phyloP scores from a whole-genome alignment of 2,888 invertebrate species.

The Drosophila aldrichi region DNA sequence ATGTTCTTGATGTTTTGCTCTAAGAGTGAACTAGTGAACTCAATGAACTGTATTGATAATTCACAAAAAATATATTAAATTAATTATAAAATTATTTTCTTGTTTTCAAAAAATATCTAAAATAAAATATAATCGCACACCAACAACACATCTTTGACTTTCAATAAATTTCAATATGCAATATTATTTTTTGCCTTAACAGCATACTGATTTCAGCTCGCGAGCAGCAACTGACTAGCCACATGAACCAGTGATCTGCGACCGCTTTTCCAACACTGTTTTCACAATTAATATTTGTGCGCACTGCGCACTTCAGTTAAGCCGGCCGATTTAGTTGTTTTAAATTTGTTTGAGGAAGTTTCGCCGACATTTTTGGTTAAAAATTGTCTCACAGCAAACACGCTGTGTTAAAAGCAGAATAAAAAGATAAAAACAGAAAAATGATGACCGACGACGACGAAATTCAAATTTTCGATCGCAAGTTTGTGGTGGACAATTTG shows the following conservation, averaged over 20 bases:
- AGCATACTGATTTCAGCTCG: not conserved
- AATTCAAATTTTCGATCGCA: conserved; percentile 73
- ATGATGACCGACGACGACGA: conserved; percentile 40
- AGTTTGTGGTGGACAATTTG: conserved; percentile 74
- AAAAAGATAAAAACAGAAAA: not conserved
- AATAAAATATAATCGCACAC: not conserved
- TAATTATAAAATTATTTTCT: too few relatives aligned
- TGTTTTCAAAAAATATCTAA: too few relatives aligned
- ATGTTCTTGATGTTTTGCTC: not conserved
- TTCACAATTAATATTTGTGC: not conserved
- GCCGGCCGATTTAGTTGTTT: conserved; percentile 20
- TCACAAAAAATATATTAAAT: not conserved
- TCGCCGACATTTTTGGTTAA: not conserved
- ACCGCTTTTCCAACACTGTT: conserved; percentile 37
- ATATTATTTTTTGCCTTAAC: not conserved
- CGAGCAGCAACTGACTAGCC: conserved; percentile 2
- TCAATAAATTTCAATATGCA: not conserved
- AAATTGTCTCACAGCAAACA: not conserved
- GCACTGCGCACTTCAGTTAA: conserved; percentile 28
- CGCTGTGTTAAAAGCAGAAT: not conserved
- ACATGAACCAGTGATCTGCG: conserved; percentile 24
- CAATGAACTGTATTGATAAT: not conserved
- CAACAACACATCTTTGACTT: too few relatives aligned
- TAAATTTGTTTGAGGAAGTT: not conserved
- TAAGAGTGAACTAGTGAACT: not conserved